A percentile compares a stretch with the other conserved stretches of the same genome.
phyloP scores from a whole-genome alignment of 2,113 vertebrate species.

The Numida meleagris region DNA sequence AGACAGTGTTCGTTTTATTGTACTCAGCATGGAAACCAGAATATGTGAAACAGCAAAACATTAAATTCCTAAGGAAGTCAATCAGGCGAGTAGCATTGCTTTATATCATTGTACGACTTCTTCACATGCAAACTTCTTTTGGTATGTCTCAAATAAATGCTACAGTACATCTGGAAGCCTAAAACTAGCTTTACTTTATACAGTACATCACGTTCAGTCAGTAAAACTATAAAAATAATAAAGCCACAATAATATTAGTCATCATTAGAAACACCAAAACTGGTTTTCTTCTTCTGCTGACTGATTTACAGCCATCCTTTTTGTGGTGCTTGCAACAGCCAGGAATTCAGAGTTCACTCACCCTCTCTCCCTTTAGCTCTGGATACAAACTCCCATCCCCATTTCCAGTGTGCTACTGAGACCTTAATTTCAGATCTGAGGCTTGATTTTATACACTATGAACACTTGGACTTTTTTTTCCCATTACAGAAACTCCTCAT shows the following conservation, averaged over 20 bases:
- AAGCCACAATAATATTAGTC: slow-evolving; percentile 15
- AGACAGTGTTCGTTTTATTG: slow-evolving; percentile 63
- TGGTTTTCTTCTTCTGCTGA: not conserved
- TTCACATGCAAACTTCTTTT: slow-evolving; percentile 56
- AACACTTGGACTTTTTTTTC: not conserved
- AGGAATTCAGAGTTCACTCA: slow-evolving; percentile 1
- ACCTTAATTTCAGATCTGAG: not conserved
- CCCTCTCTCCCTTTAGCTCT: not conserved
- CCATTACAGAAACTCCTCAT: not conserved
- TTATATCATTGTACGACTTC: slow-evolving; percentile 38
- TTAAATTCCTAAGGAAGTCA: slow-evolving; percentile 31
- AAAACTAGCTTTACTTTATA: slow-evolving; percentile 44
- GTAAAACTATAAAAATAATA: slow-evolving; percentile 28
- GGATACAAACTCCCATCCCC: not conserved
- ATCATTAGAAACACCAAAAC: not conserved
- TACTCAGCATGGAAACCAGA: slow-evolving; percentile 58
- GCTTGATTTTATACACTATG: not conserved
- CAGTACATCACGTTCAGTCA: not conserved
- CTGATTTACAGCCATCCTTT: not conserved
- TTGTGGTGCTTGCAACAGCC: not conserved
- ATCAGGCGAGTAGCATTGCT: not conserved
- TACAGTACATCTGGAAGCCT: slow-evolving; percentile 31
- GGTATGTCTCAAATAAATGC: slow-evolving; percentile 27
- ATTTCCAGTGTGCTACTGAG: not conserved
- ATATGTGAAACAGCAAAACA: slow-evolving; percentile 67